phyloP scores from a whole-genome alignment of 2,113 vertebrate genomes.

The Phyllostomus discolor region DNA sequence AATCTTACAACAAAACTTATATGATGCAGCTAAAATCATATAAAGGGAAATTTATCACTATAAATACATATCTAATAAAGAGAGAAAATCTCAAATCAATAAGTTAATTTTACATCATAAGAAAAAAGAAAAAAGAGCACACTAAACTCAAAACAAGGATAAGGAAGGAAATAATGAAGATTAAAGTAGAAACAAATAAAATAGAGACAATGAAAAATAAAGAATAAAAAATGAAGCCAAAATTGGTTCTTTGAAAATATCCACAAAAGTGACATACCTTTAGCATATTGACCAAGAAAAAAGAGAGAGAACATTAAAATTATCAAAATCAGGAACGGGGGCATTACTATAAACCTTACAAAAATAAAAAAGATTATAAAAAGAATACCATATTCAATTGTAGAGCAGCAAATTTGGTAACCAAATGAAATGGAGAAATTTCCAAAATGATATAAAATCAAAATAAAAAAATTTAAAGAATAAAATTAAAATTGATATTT shows the following conservation, averaged over 20 bases:
- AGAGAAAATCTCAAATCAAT: background rate
- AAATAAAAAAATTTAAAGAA: too few relatives aligned
- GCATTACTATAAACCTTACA: background rate
- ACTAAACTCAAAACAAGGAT: too few relatives aligned
- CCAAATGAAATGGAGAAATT: too few relatives aligned
- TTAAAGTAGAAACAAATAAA: background rate
- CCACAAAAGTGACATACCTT: background rate
- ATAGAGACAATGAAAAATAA: background rate
- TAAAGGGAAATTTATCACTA: background rate
- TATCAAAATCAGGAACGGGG: background rate
- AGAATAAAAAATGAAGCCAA: background rate
- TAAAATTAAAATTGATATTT: too few relatives aligned
- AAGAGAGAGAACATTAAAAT: background rate
- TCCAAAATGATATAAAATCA: too few relatives aligned
- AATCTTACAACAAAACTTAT: background rate
- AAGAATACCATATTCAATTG: background rate
- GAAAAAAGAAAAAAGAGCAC: background rate
- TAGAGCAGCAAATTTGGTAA: too few relatives aligned
- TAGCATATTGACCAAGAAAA: background rate
- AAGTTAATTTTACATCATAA: background rate
- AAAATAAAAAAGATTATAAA: background rate
- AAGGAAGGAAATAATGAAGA: too few relatives aligned
- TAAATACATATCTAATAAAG: background rate
- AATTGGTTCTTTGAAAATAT: background rate
- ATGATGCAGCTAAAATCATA: background rate